These are phyloP conservation scores for Eristalinus sepulchralis DNA, from an alignment of 2,888 invertebrate genomes.

Conservation along the genomic window DNA sequence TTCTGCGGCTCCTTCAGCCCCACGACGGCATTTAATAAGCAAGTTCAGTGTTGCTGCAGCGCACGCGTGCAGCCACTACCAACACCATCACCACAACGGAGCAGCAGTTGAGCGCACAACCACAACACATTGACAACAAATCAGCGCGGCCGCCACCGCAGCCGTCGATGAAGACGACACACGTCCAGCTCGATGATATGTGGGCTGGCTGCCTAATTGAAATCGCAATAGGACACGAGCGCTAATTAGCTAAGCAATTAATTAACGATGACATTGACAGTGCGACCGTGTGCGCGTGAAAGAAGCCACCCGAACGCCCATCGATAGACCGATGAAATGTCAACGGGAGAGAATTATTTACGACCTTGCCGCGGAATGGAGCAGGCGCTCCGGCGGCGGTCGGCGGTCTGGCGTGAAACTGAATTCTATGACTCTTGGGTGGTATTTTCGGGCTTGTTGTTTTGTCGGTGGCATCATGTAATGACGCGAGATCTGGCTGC, in stretches of 20 bases:
- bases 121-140: slow-evolving; percentile 38
- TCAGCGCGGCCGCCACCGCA: not conserved
- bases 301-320: not conserved
- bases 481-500: slow-evolving; percentile 16
- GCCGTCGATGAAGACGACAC: slow-evolving; percentile 42
- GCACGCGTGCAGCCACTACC: slow-evolving; percentile 40
- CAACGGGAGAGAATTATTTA: slow-evolving; percentile 50
- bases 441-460: slow-evolving; percentile 22
- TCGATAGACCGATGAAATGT: slow-evolving; percentile 40
- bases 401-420: not conserved
- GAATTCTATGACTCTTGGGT: slow-evolving; percentile 39
- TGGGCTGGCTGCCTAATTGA: slow-evolving; percentile 67
- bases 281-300: slow-evolving; percentile 18
- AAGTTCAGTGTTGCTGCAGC: slow-evolving; percentile 44
- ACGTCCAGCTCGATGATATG: slow-evolving; percentile 53
- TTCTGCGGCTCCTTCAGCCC: slow-evolving; percentile 47
- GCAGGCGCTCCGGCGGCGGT: not conserved
- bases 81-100: slow-evolving; percentile 1
- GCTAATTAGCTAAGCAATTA: slow-evolving; percentile 66
- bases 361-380: slow-evolving; percentile 35
- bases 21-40: slow-evolving; percentile 66
- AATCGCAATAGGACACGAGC: slow-evolving; percentile 70
- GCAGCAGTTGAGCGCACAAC: slow-evolving; percentile 56
- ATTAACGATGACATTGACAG: slow-evolving; percentile 61
- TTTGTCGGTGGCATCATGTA: not conserved